These are phyloP conservation scores for Molossus alvarezi DNA, from an alignment of 2,797 vertebrate genomes.

Conservation along the genomic window DNA sequence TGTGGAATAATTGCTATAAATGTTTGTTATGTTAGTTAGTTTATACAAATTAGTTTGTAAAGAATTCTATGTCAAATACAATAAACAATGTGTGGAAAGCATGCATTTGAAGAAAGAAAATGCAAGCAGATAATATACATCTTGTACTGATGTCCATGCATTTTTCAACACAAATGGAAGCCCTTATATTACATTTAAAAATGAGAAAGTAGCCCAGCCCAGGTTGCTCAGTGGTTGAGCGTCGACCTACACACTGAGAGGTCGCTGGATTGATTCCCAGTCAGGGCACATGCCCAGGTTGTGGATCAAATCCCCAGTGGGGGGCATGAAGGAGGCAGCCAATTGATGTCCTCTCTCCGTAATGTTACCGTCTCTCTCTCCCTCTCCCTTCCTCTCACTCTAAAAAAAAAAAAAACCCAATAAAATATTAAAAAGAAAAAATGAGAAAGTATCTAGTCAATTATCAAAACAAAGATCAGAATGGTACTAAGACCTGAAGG, in stretches of 20 bases:
- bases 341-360: no score
- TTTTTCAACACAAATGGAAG: not conserved
- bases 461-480: not conserved
- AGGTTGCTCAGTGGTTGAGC: no score
- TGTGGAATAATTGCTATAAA: slow-evolving; percentile 28
- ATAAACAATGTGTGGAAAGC: slow-evolving; percentile 26
- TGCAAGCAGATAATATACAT: not conserved
- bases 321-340: no score
- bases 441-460: not conserved
- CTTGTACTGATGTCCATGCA: not conserved
- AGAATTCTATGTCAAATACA: not conserved
- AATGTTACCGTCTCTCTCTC: no score
- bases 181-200: not conserved
- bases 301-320: no score
- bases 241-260: no score
- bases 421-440: not conserved
- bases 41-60: slow-evolving; percentile 10
- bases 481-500: not conserved
- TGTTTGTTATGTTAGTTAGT: not conserved
- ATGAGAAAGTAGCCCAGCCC: not conserved
- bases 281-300: no score
- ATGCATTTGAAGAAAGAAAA: slow-evolving; percentile 27
- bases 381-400: no score
- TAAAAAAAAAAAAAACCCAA: no score
- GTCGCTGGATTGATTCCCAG: no score